Evolutionary conservation across 2,888 invertebrate species (phyloP).

Genomic region (Morpho deidamia): DNA sequence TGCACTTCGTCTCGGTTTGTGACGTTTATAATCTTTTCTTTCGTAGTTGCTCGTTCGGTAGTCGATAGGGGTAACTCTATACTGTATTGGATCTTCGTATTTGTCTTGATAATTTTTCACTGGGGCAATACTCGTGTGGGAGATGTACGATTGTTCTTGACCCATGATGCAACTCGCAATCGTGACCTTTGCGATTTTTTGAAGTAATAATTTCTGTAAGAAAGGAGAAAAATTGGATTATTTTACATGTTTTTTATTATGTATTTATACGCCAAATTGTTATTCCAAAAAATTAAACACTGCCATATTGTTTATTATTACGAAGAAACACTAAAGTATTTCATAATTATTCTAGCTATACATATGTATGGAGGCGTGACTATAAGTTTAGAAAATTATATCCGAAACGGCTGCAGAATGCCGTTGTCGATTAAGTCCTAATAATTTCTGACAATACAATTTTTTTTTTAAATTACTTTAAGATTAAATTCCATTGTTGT

Average conservation of each 20-base stretch:
- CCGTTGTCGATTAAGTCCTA: too few relatives aligned
- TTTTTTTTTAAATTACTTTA: too few relatives aligned
- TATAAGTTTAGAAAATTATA: too few relatives aligned
- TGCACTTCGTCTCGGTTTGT: slow-evolving; percentile 54
- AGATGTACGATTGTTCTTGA: slow-evolving; percentile 66
- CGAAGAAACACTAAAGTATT: too few relatives aligned
- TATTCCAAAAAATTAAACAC: too few relatives aligned
- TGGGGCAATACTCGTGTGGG: slow-evolving; percentile 52
- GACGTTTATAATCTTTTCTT: slow-evolving; percentile 50
- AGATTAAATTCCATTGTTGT: not conserved
- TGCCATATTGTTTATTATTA: too few relatives aligned
- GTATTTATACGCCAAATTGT: too few relatives aligned
- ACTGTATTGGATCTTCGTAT: slow-evolving; percentile 51
- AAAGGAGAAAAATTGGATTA: not conserved
- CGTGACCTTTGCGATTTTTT: slow-evolving; percentile 34
- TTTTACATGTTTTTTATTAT: too few relatives aligned
- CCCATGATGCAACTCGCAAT: slow-evolving; percentile 58
- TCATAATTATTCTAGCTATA: too few relatives aligned
- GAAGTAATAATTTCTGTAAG: slow-evolving; percentile 49
- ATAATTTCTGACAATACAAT: too few relatives aligned
- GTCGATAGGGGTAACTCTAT: slow-evolving; percentile 42
- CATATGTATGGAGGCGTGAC: too few relatives aligned
- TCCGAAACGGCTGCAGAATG: too few relatives aligned
- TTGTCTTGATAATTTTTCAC: slow-evolving; percentile 53
- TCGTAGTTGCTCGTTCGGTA: slow-evolving; percentile 48